Conservation (phyloP, 2,797 vertebrate genomes). For the Naso thynnoides region DNA sequence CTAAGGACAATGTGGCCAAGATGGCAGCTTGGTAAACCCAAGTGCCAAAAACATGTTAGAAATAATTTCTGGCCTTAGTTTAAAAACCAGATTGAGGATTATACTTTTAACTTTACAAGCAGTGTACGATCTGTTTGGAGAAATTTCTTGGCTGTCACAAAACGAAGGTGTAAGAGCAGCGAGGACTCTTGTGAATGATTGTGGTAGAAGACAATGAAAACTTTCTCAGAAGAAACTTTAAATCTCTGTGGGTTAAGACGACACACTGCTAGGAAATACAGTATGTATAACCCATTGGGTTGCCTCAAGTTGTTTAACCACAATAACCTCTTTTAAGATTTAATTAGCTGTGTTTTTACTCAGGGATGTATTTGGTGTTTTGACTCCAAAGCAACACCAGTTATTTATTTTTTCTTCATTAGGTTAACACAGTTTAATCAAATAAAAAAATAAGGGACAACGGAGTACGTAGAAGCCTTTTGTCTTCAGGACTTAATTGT, state of each 20-base stretch:
- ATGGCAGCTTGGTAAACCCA: too few relatives aligned
- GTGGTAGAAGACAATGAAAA: background rate
- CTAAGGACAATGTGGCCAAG: too few relatives aligned
- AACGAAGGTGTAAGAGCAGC: conserved; percentile 3
- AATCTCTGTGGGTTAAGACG: background rate
- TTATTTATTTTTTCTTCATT: conserved; percentile 13
- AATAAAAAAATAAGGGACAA: background rate
- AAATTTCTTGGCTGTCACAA: background rate
- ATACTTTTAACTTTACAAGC: too few relatives aligned
- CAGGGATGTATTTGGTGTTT: background rate
- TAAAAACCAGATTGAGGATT: background rate
- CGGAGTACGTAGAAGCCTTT: background rate
- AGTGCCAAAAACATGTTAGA: too few relatives aligned
- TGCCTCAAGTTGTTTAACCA: background rate
- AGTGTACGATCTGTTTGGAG: too few relatives aligned
- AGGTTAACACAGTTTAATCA: background rate
- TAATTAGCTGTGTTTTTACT: background rate
- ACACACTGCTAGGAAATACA: background rate
- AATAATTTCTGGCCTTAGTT: too few relatives aligned
- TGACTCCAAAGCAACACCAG: background rate
- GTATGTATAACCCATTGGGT: background rate
- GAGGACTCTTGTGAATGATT: background rate
- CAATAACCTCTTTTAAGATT: background rate
- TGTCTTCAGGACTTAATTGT: background rate
- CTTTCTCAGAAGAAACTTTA: background rate